Conservation (phyloP, 2,113 vertebrate genomes). For the Pycnonotus jocosus region DNA sequence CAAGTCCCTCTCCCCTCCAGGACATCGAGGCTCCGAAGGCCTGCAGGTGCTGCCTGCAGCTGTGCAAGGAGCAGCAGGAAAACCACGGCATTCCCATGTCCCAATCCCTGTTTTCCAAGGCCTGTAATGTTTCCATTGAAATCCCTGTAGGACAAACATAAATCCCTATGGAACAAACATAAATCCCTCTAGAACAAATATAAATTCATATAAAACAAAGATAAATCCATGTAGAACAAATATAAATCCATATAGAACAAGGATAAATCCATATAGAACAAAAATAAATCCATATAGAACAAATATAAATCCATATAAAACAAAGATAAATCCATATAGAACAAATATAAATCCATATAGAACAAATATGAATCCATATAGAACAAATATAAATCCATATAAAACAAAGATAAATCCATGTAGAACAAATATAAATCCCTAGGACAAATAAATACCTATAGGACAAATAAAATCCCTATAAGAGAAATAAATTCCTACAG, state of each 20-base stretch:
- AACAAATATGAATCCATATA: too few relatives aligned
- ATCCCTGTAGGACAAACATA: neutral
- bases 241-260: too few relatives aligned
- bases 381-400: neutral
- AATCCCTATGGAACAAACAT: neutral
- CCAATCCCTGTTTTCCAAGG: slow-evolving; percentile 55
- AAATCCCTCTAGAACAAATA: neutral
- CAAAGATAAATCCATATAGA: neutral
- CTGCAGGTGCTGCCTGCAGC: neutral
- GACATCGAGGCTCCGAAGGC: neutral
- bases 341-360: neutral
- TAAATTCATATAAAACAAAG: too few relatives aligned
- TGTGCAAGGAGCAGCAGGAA: slow-evolving; percentile 33
- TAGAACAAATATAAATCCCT: too few relatives aligned
- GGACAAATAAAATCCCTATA: too few relatives aligned
- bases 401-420: neutral
- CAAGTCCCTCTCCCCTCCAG: neutral
- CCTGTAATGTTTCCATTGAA: neutral
- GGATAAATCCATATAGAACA: too few relatives aligned
- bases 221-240: too few relatives aligned
- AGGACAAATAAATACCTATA: too few relatives aligned
- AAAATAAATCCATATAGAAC: too few relatives aligned
- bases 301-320: too few relatives aligned
- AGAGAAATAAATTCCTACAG: too few relatives aligned
- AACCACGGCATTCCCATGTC: neutral